phyloP scores from a whole-genome alignment of 2,797 vertebrate species.

The Hippopotamyrus pictus region DNA sequence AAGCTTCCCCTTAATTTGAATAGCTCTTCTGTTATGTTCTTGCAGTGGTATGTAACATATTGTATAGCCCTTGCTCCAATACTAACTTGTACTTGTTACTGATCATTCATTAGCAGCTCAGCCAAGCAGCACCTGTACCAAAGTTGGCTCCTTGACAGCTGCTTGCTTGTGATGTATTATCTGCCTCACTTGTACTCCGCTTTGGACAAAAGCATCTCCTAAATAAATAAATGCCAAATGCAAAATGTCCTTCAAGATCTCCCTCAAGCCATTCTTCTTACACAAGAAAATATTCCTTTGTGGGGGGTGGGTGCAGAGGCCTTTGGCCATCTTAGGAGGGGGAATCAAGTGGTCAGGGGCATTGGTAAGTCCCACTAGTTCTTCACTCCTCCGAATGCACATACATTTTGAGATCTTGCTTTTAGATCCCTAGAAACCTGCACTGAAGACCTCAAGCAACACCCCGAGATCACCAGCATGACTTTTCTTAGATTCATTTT shows the following conservation, averaged over 20 bases:
- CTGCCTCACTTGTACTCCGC: background rate
- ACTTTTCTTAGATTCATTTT: background rate
- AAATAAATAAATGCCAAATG: background rate
- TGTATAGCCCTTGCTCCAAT: background rate
- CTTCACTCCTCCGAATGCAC: background rate
- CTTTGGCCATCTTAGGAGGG: background rate
- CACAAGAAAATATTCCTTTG: background rate
- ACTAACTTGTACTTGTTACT: background rate
- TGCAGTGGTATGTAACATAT: background rate
- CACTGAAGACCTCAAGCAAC: background rate
- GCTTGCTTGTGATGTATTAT: background rate
- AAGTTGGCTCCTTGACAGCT: background rate
- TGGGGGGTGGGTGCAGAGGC: background rate
- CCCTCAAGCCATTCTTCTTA: background rate
- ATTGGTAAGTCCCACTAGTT: background rate
- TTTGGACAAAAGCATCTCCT: background rate
- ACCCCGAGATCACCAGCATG: background rate
- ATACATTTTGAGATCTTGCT: background rate
- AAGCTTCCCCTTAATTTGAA: background rate
- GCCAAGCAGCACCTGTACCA: background rate
- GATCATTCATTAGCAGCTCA: background rate
- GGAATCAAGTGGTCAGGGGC: background rate
- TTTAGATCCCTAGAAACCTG: background rate
- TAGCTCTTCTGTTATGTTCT: background rate
- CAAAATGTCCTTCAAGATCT: constrained; percentile 5